Evolutionary conservation across 1,140 invertebrate genomes (phyloP), one percentile per base, ranked within the genome.

Genomic region (Camponotus floridanus): DNA sequence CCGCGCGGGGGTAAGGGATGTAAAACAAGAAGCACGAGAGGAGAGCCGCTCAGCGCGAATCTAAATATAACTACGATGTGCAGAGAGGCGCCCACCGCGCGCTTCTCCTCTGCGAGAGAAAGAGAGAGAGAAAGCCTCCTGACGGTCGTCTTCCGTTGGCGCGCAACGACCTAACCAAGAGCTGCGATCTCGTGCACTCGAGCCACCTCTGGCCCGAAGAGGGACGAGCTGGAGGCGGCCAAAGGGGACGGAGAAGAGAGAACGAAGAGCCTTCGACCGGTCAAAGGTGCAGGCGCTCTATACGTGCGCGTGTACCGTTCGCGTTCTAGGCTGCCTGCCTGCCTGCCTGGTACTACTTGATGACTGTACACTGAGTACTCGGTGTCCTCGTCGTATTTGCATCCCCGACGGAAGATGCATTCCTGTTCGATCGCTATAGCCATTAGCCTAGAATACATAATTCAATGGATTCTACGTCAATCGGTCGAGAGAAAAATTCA

Each of bases 61-160:
- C 92, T 93, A 93, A 93, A 93, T 93, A 93, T 93, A 93, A 93
- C 91, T 88, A 88, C 87, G 85, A 86, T 79, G 89, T 81, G 87
- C 64, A 71, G 39, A 36, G 86, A 91, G 89, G 91, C 91, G 91
- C 89, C 90, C 86, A 87, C 85, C 78, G 73, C n/a, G 55, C 39
- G 79, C 70, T 87, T 76, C 79, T 85, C 76, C 18, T 21, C 36
- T 57, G 61, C 85, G 36, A 81, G 18, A 15, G 42, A 45, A 9
- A 11, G 74, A 86, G 71, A 87, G 36, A 81, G 7, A 15, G 84
- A 87, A 73, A 86, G 73, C 55, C 62, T 65, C 42, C 21, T 84
- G 68, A 57, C 85, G 86, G 76, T 88, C 88, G 87, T 89, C 88
- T 92, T 92, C 85, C 80, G 86, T 81, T 86, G 86, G 88, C 70